Evolutionary conservation across 2,888 invertebrate genomes (phyloP), one percentile per base, ranked within the genome.

Genomic region (Thera obeliscata): DNA sequence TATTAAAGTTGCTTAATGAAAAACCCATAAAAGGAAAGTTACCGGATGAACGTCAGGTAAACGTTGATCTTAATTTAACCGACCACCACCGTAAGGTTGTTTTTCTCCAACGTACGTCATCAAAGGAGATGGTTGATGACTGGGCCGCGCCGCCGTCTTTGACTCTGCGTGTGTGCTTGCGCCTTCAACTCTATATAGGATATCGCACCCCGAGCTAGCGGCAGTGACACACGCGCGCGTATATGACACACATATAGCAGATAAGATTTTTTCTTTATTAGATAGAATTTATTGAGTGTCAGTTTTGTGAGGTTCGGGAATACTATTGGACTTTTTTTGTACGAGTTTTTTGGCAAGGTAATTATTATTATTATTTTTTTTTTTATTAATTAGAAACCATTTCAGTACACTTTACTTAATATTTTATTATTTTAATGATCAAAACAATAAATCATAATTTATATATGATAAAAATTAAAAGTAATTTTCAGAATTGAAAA

Each of bases 261-360:
- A 50, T 12, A 43, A 46, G 9, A 48, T 69, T 69, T 69, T 69
- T 66, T 69, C 62, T 69, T 56, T 9, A 22, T 9, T 12, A 62
- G 66, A 66, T 69, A 69, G 69, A 69, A 65, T 59, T 69, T 61
- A 12, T 33, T 22, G 8, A 59, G 66, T 66, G 59, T 60, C 61
- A n/a, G 64, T 69, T 69, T 62, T 63, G 69, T 69, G 69, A 60
- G n/a, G 60, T 64, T 50, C 49, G 62, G 41, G 56, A 61, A 7
- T 48, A 35, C 12, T 50, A 54, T 65, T 69, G 69, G 69, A 69
- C 59, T 59, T 60, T 55, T 7, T 48, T 36, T 35, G 12, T 49
- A 55, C n/a, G 56, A 59, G 60, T 43, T 60, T 52, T 62, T 60
- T 41, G 9, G 22, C 50, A 59, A 62, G 64, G 68, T 69, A 64